Evolutionary conservation across 2,797 vertebrate species (phyloP).

Genomic region (Gobio occitaniae): DNA sequence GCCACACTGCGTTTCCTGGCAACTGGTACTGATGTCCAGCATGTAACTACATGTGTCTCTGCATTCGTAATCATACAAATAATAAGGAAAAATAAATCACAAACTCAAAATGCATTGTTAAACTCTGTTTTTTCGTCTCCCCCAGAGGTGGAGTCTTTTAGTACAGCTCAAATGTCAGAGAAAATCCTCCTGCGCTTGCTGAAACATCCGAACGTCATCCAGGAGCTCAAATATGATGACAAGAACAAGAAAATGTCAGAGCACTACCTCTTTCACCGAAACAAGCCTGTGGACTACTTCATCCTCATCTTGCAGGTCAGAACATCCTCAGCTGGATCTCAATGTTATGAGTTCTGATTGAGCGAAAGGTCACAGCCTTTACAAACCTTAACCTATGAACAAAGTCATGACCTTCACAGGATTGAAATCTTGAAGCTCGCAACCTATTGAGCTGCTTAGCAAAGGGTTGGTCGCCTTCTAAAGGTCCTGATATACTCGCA

Average conservation of each 20-base stretch:
- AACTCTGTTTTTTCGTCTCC: neutral
- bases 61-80: neutral
- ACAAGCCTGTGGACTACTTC: constrained; percentile 92
- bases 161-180: constrained; percentile 87
- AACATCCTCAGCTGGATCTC: neutral
- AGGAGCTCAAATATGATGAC: constrained; percentile 91
- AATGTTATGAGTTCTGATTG: constrained; percentile 6
- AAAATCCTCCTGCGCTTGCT: constrained; percentile 91
- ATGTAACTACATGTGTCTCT: constrained; percentile 28
- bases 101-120: constrained; percentile 25
- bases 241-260: constrained; percentile 86
- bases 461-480: neutral
- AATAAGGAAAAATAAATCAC: neutral
- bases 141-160: constrained; percentile 93
- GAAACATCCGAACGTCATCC: constrained; percentile 91
- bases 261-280: constrained; percentile 92
- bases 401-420: neutral
- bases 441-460: neutral
- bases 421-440: neutral
- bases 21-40: constrained; percentile 84
- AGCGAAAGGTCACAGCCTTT: neutral
- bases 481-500: neutral
- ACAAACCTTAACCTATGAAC: neutral
- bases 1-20: constrained; percentile 96
- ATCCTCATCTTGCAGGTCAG: constrained; percentile 90